These are phyloP conservation scores for Ramphastos sulfuratus DNA, from an alignment of 2,113 vertebrate species.

Conservation along the genomic window DNA sequence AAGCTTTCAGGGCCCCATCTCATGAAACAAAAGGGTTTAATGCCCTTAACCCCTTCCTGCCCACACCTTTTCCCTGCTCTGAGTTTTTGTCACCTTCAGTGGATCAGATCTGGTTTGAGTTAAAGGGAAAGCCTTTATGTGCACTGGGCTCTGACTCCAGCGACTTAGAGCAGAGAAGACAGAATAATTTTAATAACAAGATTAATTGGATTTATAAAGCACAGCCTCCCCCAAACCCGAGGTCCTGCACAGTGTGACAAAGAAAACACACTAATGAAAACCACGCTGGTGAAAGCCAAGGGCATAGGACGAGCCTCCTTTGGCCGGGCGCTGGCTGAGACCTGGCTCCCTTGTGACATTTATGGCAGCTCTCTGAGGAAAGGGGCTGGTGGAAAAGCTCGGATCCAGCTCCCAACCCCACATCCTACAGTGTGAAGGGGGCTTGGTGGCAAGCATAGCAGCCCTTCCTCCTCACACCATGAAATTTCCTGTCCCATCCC, in stretches of 20 bases:
- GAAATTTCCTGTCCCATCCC: not conserved
- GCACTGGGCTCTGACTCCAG: not conserved
- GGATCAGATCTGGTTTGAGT: slow-evolving; percentile 40
- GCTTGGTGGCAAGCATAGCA: not conserved
- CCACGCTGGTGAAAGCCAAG: not conserved
- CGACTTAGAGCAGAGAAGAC: not conserved
- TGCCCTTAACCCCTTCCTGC: slow-evolving; percentile 21
- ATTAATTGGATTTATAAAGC: slow-evolving; percentile 65
- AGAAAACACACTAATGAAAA: slow-evolving; percentile 61
- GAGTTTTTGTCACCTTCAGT: not conserved
- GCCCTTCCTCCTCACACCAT: not conserved
- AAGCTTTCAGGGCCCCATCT: not conserved
- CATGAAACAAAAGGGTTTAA: not conserved
- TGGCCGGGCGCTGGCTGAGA: slow-evolving; percentile 21
- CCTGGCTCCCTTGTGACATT: not conserved
- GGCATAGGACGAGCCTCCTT: not conserved
- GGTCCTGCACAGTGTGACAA: slow-evolving; percentile 51
- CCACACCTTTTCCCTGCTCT: fast-evolving
- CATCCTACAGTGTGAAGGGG: fast-evolving
- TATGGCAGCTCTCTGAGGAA: not conserved
- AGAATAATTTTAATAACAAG: slow-evolving; percentile 54
- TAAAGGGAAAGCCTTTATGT: slow-evolving; percentile 32
- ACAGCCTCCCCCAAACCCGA: not conserved
- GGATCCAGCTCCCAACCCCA: not conserved
- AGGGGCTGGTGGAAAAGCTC: not conserved